Conservation (phyloP, 1,140 invertebrate species). For the Camponotus pennsylvanicus region DNA sequence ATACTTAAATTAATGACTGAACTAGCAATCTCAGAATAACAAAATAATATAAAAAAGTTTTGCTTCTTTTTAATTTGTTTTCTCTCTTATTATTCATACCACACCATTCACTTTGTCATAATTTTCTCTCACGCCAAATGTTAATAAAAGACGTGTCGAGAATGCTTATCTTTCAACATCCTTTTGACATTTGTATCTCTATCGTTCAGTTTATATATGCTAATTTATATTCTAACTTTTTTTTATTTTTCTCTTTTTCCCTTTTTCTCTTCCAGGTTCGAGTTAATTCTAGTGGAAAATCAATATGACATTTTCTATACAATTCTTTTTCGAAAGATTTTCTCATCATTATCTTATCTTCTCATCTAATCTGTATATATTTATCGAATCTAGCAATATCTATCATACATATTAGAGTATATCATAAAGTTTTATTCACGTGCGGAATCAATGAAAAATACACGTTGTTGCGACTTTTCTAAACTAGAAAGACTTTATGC, state of each 20-base stretch:
- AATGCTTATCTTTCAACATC: background rate
- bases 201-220: background rate
- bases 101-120: slow-evolving; percentile 8
- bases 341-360: background rate
- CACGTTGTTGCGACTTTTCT: slow-evolving; percentile 9
- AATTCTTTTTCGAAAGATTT: background rate
- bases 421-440: slow-evolving; percentile 16
- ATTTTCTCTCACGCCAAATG: background rate
- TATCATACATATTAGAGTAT: background rate
- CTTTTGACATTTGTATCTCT: background rate
- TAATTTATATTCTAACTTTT: slow-evolving; percentile 1
- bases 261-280: background rate
- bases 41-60: slow-evolving; percentile 9
- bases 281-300: slow-evolving; percentile 19
- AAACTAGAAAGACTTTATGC: background rate
- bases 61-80: background rate
- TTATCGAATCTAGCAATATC: slow-evolving; percentile 17
- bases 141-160: slow-evolving; percentile 23
- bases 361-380: background rate
- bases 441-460: slow-evolving; percentile 20
- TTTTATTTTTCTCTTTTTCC: background rate
- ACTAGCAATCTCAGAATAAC: background rate
- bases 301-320: slow-evolving; percentile 9
- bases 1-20: background rate
- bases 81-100: background rate